Conservation (phyloP, 2,797 vertebrate species). For the Sebastes hopkinsi region DNA sequence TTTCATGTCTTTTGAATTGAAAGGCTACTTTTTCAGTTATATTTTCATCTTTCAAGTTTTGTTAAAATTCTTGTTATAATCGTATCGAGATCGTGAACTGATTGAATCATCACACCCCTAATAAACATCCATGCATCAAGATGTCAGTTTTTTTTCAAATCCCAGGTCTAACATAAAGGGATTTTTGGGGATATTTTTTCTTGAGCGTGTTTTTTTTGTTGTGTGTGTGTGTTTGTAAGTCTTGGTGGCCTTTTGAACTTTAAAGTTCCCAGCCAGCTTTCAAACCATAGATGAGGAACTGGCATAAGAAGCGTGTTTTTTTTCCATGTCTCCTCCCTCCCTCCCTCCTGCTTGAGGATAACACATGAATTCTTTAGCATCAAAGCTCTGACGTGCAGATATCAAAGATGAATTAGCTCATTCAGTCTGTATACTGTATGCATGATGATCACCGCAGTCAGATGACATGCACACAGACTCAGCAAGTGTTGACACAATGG, state of each 20-base stretch:
- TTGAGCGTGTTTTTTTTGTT: background rate
- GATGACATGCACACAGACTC: background rate
- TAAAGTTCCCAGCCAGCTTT: conserved; percentile 13
- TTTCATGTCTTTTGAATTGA: too few species aligned
- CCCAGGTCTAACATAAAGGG: background rate
- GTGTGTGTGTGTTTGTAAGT: background rate
- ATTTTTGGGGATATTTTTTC: background rate
- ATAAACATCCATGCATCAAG: background rate
- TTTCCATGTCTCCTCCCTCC: conserved; percentile 3
- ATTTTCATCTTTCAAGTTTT: too few species aligned
- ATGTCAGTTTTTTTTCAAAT: background rate
- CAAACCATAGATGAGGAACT: conserved; percentile 1
- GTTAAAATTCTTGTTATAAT: too few species aligned
- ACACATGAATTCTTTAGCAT: conserved; percentile 20
- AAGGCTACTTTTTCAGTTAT: too few species aligned
- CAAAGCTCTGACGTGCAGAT: conserved; percentile 22
- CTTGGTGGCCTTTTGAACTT: conserved; percentile 5
- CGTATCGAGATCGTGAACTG: too few species aligned
- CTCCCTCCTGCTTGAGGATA: conserved; percentile 13
- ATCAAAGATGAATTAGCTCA: conserved; percentile 45
- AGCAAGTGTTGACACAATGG: conserved; percentile 31
- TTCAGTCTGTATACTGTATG: background rate
- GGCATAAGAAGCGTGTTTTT: background rate
- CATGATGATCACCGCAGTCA: conserved; percentile 14
- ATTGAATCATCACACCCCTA: too few species aligned